Evolutionary conservation across 2,888 invertebrate species (phyloP).

Genomic region (Priocnemis perturbator): DNA sequence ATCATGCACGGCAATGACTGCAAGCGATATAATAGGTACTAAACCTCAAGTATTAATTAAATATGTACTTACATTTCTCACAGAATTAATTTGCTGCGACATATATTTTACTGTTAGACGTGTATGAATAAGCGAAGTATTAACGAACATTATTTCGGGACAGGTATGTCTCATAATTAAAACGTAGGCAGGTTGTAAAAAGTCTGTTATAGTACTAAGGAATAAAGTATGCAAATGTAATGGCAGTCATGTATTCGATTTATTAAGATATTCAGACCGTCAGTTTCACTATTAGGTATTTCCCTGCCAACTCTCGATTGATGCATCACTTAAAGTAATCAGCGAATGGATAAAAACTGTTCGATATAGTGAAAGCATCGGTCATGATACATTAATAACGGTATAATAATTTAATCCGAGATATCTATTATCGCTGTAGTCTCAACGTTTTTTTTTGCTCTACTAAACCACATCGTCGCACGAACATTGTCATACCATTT

Average conservation of each 20-base stretch:
- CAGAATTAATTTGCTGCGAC: background rate
- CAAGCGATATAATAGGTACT: background rate
- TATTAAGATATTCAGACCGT: slow-evolving; percentile 59
- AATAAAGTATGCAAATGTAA: slow-evolving; percentile 39
- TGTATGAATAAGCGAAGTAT: no score
- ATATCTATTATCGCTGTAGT: slow-evolving; percentile 53
- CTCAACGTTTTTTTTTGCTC: slow-evolving; percentile 39
- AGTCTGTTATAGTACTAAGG: no score
- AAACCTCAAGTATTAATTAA: background rate
- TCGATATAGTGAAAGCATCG: slow-evolving; percentile 47
- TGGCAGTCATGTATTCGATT: slow-evolving; percentile 58
- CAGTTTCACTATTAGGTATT: slow-evolving; percentile 47
- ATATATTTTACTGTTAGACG: no score
- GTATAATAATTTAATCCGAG: slow-evolving; percentile 52
- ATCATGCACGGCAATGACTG: no score
- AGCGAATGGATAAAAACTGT: slow-evolving; percentile 37
- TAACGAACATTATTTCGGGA: no score
- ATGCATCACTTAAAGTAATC: slow-evolving; percentile 20
- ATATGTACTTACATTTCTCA: background rate
- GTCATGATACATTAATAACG: slow-evolving; percentile 60
- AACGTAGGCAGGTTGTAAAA: no score
- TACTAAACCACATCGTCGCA: slow-evolving; percentile 40
- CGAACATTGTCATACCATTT: slow-evolving; percentile 33
- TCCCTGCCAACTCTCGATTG: slow-evolving; percentile 14
- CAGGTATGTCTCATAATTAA: no score